Conservation (phyloP, 2,113 vertebrate genomes). For the Garra rufa region DNA sequence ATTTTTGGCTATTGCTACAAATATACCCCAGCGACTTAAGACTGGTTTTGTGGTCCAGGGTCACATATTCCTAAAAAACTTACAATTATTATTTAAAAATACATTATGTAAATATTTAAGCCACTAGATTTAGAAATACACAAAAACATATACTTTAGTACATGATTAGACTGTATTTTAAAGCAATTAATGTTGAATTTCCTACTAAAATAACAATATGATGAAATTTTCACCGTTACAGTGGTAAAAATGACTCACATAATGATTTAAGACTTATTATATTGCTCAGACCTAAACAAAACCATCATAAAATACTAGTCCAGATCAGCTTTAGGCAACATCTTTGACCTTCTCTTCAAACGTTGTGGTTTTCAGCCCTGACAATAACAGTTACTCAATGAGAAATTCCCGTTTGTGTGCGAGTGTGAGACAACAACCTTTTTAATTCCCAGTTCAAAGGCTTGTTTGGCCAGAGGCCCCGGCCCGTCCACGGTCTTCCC, state of each 20-base stretch:
- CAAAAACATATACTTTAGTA: background rate
- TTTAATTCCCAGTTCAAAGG: constrained; percentile 90
- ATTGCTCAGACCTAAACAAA: background rate
- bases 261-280: too few species aligned
- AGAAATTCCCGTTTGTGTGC: background rate
- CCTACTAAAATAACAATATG: background rate
- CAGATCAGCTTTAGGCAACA: background rate
- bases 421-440: constrained; percentile 77
- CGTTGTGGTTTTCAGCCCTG: background rate
- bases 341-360: background rate
- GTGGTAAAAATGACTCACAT: too few species aligned
- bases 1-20: too few species aligned
- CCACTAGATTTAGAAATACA: background rate
- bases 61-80: too few species aligned
- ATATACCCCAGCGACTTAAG: too few species aligned
- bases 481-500: constrained; percentile 94
- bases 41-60: too few species aligned
- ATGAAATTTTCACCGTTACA: too few species aligned
- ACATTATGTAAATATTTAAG: background rate
- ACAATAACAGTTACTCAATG: background rate
- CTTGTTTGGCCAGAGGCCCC: constrained; percentile 85
- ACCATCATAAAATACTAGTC: background rate
- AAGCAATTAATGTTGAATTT: background rate
- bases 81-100: too few species aligned
- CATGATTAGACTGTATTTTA: background rate